Evolutionary conservation across 2,888 invertebrate genomes (phyloP).

Genomic region (Harmothoe impar): DNA sequence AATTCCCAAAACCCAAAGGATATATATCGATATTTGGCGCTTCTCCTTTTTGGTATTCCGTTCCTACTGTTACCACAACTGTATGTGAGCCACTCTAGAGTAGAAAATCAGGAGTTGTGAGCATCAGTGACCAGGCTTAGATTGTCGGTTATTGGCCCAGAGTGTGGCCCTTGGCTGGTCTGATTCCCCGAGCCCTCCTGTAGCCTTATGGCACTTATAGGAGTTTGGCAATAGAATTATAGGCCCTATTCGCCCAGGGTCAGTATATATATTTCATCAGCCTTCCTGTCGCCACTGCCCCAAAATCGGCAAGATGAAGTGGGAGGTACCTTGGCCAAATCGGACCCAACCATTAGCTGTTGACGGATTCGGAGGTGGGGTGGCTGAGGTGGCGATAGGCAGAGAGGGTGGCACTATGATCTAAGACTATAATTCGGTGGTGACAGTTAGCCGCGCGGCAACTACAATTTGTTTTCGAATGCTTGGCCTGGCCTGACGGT

Average conservation of each 20-base stretch:
- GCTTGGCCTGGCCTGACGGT: neutral
- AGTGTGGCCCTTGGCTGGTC: neutral
- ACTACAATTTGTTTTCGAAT: slow-evolving; percentile 26
- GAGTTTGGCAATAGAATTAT: slow-evolving; percentile 15
- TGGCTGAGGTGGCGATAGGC: neutral
- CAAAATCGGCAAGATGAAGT: slow-evolving; percentile 17
- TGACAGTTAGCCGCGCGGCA: slow-evolving; percentile 2
- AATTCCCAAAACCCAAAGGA: neutral
- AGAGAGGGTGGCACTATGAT: neutral
- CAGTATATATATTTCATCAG: neutral
- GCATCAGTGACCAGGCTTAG: neutral
- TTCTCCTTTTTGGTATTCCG: neutral
- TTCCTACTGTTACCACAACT: neutral
- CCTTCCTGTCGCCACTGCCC: neutral
- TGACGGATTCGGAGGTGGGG: neutral
- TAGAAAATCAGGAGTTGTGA: neutral
- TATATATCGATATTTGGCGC: too few relatives aligned
- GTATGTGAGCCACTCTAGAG: neutral
- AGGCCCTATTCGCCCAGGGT: neutral
- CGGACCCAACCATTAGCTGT: neutral
- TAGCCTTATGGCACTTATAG: neutral
- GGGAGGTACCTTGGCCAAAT: neutral
- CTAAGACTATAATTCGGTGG: neutral
- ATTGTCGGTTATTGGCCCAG: slow-evolving; percentile 17
- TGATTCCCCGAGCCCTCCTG: neutral